Evolutionary conservation across 2,888 invertebrate genomes (phyloP).

Genomic region (Metopia argyrocephala): DNA sequence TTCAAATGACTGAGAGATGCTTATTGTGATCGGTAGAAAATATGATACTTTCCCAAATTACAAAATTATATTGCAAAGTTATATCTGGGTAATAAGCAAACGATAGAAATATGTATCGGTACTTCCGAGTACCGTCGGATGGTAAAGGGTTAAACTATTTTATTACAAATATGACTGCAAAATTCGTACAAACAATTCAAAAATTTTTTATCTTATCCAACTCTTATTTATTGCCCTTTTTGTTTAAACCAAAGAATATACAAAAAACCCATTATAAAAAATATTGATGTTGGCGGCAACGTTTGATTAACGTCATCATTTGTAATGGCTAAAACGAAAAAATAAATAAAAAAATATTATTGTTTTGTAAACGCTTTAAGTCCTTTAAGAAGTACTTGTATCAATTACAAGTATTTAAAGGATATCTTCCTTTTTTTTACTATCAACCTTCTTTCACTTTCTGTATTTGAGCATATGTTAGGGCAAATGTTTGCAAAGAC

Average conservation of each 20-base stretch:
- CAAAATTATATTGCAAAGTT: no score
- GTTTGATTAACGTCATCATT: slow-evolving; percentile 51
- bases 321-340: background rate
- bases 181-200: no score
- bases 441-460: background rate
- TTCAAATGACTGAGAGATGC: no score
- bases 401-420: slow-evolving; percentile 4
- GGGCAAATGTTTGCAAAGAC: slow-evolving; percentile 69
- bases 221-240: slow-evolving; percentile 43
- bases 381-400: slow-evolving; percentile 14
- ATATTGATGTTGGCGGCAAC: slow-evolving; percentile 37
- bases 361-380: slow-evolving; percentile 21
- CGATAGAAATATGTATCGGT: no score
- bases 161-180: no score
- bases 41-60: no score
- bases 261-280: slow-evolving; percentile 47
- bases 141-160: no score
- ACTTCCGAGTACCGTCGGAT: no score
- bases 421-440: background rate
- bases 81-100: no score
- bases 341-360: slow-evolving; percentile 1
- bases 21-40: no score
- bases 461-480: background rate
- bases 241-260: slow-evolving; percentile 42
- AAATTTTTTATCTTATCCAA: slow-evolving; percentile 28